Evolutionary conservation across 1,140 invertebrate species (phyloP).

Genomic region (Tetraneura akinire): DNA sequence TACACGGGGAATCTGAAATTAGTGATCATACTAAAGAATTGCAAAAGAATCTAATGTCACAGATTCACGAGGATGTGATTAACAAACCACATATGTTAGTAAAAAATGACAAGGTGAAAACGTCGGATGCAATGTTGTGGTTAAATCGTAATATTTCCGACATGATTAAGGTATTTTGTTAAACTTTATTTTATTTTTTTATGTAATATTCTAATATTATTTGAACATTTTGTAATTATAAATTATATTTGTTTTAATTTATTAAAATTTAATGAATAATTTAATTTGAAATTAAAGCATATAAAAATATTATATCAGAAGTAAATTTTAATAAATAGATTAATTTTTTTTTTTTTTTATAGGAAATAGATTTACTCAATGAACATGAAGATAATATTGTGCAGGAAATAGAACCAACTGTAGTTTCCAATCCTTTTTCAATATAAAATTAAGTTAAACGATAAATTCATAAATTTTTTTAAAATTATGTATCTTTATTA

Average conservation of each 20-base stretch:
- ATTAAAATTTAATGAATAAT: no score
- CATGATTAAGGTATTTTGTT: background rate
- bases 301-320: no score
- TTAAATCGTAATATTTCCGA: background rate
- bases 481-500: no score
- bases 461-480: no score
- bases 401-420: background rate
- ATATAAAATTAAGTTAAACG: no score
- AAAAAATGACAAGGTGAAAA: background rate
- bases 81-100: slow-evolving; percentile 16
- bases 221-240: no score
- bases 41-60: slow-evolving; percentile 4
- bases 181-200: no score
- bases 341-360: no score
- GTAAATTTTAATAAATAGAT: no score
- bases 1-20: background rate
- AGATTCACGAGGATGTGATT: slow-evolving; percentile 23
- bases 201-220: background rate
- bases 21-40: slow-evolving; percentile 29
- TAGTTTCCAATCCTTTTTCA: no score
- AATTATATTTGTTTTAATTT: background rate
- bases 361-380: background rate
- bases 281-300: no score
- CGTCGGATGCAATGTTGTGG: background rate
- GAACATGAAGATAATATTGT: background rate